Percentiles rank a stretch among this genome's conserved stretches.
Conservation (phyloP, 2,888 invertebrate genomes). For the Atethmia centrago region DNA sequence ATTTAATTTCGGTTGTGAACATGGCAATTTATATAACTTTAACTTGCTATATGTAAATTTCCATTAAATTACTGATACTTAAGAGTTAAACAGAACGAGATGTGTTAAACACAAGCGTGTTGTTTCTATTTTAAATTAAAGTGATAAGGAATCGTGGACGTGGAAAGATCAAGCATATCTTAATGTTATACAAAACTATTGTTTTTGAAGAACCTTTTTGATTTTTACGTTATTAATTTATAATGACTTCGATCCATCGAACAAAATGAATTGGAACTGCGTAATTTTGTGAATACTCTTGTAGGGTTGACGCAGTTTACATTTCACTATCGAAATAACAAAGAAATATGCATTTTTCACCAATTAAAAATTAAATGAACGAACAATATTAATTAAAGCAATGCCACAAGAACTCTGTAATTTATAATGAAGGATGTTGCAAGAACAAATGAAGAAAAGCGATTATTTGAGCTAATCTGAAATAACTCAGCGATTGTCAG, state of each 20-base stretch:
- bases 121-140: constrained; percentile 81
- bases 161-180: constrained; percentile 83
- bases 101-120: constrained; percentile 88
- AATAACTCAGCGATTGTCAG: background rate
- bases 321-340: constrained; percentile 56
- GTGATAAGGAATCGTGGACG: constrained; percentile 78
- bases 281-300: constrained; percentile 60
- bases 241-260: constrained; percentile 50
- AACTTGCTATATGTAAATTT: constrained; percentile 87
- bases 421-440: constrained; percentile 26
- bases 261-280: constrained; percentile 57
- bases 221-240: constrained; percentile 58
- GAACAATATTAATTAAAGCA: constrained; percentile 25
- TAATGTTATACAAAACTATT: constrained; percentile 64
- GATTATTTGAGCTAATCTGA: background rate
- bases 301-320: constrained; percentile 60
- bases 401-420: constrained; percentile 17
- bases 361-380: constrained; percentile 26
- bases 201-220: constrained; percentile 57
- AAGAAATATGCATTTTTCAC: constrained; percentile 40
- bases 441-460: constrained; percentile 6
- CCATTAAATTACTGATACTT: constrained; percentile 84
- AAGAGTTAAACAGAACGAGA: constrained; percentile 83
- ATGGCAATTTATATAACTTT: constrained; percentile 89
- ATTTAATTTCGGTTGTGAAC: constrained; percentile 91